These are phyloP conservation scores for Zelleria hepariella DNA, from an alignment of 2,888 invertebrate species.

Conservation along the genomic window DNA sequence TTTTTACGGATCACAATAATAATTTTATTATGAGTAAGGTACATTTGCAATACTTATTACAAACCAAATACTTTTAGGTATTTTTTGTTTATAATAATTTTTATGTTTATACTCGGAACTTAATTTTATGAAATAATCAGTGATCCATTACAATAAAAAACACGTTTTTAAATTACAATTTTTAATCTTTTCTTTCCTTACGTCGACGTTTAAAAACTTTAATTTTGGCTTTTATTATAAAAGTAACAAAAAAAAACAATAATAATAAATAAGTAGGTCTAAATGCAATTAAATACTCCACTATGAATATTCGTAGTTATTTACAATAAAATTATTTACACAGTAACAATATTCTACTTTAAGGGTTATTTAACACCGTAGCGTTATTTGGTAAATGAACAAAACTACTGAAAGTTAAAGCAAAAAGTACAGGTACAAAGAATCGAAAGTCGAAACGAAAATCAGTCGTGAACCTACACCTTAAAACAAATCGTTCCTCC, in stretches of 20 bases:
- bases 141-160: not conserved
- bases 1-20: too few species aligned
- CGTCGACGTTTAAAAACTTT: constrained; percentile 10
- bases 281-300: constrained; percentile 4
- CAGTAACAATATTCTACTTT: not conserved
- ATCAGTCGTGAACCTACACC: not conserved
- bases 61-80: not conserved
- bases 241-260: constrained; percentile 4
- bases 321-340: constrained; percentile 8
- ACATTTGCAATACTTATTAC: not conserved
- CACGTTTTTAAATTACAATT: not conserved
- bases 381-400: constrained; percentile 1
- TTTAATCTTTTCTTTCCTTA: not conserved
- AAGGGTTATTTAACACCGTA: not conserved
- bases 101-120: not conserved
- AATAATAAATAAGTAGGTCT: constrained; percentile 10
- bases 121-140: not conserved
- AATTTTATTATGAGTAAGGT: not conserved
- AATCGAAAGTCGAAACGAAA: not conserved
- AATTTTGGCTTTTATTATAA: constrained; percentile 28
- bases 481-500: not conserved
- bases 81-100: not conserved
- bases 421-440: not conserved
- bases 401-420: not conserved
- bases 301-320: not conserved